These are phyloP conservation scores for Chouioia cunea DNA, from an alignment of 2,888 invertebrate species.

Conservation along the genomic window DNA sequence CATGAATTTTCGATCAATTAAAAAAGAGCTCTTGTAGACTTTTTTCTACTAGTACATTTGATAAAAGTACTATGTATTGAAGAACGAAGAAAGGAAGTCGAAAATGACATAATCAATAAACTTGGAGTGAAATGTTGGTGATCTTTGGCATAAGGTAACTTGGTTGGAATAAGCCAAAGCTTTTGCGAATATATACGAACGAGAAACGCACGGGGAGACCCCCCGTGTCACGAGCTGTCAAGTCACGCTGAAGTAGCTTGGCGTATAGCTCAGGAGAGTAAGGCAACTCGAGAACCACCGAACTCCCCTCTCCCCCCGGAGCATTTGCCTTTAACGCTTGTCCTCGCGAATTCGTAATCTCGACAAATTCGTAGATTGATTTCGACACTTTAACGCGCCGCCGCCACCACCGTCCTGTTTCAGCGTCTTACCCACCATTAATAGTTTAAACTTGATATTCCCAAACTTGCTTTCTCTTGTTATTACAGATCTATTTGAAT, in stretches of 20 bases:
- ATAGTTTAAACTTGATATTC: background rate
- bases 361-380: slow-evolving; percentile 42
- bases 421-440: slow-evolving; percentile 8
- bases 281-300: slow-evolving; percentile 8
- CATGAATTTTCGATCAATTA: too few species aligned
- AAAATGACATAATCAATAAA: too few species aligned
- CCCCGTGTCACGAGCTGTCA: slow-evolving; percentile 39
- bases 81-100: too few species aligned
- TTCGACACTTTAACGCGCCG: slow-evolving; percentile 43
- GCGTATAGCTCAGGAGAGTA: slow-evolving; percentile 13
- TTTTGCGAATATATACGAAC: background rate
- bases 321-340: slow-evolving; percentile 15
- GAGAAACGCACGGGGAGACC: background rate
- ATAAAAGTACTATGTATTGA: too few species aligned
- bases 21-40: too few species aligned
- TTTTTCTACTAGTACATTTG: too few species aligned
- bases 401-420: background rate
- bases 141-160: slow-evolving; percentile 3
- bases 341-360: slow-evolving; percentile 40
- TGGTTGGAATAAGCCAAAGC: slow-evolving; percentile 16
- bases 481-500: too few species aligned
- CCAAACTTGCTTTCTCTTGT: too few species aligned
- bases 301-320: slow-evolving; percentile 4
- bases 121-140: background rate
- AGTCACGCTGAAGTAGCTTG: slow-evolving; percentile 3